A percentile compares a stretch with the other conserved stretches of the same genome.
These are phyloP conservation scores for Drosophila nr. perissopoda DNA, from an alignment of 2,888 invertebrate species.

Conservation along the genomic window DNA sequence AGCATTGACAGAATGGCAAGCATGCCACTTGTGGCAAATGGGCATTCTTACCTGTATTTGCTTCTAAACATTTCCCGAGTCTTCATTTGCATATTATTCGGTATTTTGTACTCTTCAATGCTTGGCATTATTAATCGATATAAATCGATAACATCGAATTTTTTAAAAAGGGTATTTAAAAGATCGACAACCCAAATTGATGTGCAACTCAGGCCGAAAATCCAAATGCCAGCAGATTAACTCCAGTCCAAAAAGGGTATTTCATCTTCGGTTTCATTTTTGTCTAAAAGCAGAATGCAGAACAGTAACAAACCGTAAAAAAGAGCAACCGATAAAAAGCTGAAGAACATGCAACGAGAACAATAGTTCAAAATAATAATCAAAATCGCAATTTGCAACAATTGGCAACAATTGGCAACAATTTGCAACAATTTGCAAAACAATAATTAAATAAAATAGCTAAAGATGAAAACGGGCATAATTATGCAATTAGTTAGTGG, in stretches of 20 bases:
- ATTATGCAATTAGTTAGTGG: not conserved
- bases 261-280: too few species aligned
- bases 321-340: not conserved
- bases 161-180: not conserved
- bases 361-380: too few species aligned
- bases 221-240: not conserved
- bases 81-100: not conserved
- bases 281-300: too few species aligned
- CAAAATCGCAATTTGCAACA: not conserved
- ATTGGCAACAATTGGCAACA: not conserved
- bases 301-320: slow-evolving; percentile 11
- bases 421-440: too few species aligned
- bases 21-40: not conserved
- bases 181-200: too few species aligned
- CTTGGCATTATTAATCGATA: not conserved
- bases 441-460: too few species aligned
- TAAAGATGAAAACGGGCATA: not conserved
- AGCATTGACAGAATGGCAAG: not conserved
- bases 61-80: not conserved
- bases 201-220: too few species aligned
- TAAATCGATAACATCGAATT: not conserved
- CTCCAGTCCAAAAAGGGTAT: not conserved
- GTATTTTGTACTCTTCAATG: not conserved
- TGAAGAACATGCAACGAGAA: not conserved
- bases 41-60: not conserved